Evolutionary conservation across 1,140 invertebrate species (phyloP).

Genomic region (Bradysia coprophila): DNA sequence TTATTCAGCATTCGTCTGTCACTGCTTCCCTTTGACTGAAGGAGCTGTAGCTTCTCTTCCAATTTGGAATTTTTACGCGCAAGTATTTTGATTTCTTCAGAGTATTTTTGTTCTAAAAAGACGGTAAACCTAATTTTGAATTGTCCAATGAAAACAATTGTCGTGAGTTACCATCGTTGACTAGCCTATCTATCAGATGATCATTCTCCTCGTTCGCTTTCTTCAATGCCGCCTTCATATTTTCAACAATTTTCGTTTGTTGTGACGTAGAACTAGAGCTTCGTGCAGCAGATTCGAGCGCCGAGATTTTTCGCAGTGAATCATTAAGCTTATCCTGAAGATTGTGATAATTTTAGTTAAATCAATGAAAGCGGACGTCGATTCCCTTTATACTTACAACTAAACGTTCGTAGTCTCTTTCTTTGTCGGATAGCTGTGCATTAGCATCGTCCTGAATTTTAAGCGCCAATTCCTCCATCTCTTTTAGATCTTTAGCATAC

Average conservation of each 20-base stretch:
- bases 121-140: no score
- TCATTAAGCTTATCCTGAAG: not conserved
- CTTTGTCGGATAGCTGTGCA: constrained; percentile 14
- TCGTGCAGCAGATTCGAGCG: no score
- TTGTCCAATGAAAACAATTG: not conserved
- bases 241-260: no score
- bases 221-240: not conserved
- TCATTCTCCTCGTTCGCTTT: constrained; percentile 10
- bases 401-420: constrained; percentile 2
- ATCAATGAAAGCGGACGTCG: not conserved
- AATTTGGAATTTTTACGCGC: constrained; percentile 9
- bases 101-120: constrained; percentile 6
- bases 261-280: no score
- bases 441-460: constrained; percentile 35
- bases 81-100: constrained; percentile 9
- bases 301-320: not conserved
- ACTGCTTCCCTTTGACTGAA: not conserved
- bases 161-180: no score
- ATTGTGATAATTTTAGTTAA: not conserved
- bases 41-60: constrained; percentile 11
- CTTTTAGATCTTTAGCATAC: constrained; percentile 36
- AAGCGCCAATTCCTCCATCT: constrained; percentile 38
- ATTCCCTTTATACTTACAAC: not conserved
- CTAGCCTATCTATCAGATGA: constrained; percentile 12
- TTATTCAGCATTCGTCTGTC: not conserved